A percentile compares a stretch with the other conserved stretches of the same genome.
phyloP scores from a whole-genome alignment of 2,113 vertebrate genomes.

The Laticauda colubrina region DNA sequence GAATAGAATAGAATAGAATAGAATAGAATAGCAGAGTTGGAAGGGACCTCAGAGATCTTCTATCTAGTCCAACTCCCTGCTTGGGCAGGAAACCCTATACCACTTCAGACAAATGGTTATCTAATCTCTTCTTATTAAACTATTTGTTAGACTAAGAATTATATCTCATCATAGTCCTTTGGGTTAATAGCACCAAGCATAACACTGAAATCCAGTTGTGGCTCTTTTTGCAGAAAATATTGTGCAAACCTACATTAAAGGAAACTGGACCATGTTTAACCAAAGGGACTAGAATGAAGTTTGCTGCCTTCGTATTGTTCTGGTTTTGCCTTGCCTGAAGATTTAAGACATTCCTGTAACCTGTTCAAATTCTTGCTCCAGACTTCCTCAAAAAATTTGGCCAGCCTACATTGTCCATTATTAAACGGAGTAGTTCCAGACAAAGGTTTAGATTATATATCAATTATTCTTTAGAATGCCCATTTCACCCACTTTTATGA shows the following conservation, averaged over 20 bases:
- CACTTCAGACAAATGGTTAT: no score
- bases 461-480: not conserved
- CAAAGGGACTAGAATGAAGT: not conserved
- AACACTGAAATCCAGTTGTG: not conserved
- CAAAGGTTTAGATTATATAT: not conserved
- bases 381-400: not conserved
- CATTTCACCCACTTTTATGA: not conserved
- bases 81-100: no score
- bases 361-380: not conserved
- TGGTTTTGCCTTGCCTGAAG: not conserved
- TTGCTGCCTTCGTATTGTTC: not conserved
- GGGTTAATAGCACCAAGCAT: not conserved
- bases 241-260: not conserved
- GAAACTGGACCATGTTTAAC: not conserved
- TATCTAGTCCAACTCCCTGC: no score
- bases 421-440: not conserved
- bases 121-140: not conserved
- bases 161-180: not conserved
- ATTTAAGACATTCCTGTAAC: not conserved
- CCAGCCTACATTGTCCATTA: not conserved
- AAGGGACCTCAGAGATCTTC: no score
- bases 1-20: no score
- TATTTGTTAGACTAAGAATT: not conserved
- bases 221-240: not conserved
- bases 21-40: no score